Evolutionary conservation across 2,113 vertebrate species (phyloP).

Genomic region (Odontesthes bonariensis): DNA sequence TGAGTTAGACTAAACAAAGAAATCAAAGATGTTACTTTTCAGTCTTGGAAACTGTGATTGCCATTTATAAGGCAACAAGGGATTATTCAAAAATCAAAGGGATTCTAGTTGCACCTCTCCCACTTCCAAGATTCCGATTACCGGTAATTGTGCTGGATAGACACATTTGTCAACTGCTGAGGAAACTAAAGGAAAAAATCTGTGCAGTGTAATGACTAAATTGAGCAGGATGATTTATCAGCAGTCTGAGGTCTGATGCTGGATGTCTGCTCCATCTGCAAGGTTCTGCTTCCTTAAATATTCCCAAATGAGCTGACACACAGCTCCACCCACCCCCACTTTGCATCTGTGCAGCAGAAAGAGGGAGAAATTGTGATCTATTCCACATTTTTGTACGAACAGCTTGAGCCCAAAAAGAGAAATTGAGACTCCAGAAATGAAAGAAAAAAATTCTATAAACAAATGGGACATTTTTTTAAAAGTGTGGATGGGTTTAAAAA

Average conservation of each 20-base stretch:
- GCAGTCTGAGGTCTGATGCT: conserved; percentile 36
- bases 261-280: conserved; percentile 44
- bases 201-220: conserved; percentile 1
- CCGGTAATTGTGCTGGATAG: neutral
- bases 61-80: neutral
- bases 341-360: conserved; percentile 19
- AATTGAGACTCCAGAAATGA: neutral
- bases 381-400: neutral
- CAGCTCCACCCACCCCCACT: neutral
- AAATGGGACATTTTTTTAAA: no score
- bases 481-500: no score
- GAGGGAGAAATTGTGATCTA: neutral
- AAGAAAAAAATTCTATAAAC: no score
- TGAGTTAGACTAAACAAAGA: neutral
- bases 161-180: neutral
- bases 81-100: neutral
- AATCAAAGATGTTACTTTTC: neutral
- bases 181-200: neutral
- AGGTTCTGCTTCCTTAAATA: conserved; percentile 40
- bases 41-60: neutral
- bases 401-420: conserved; percentile 1
- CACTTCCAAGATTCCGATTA: neutral
- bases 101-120: neutral
- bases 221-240: conserved; percentile 49
- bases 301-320: conserved; percentile 48